These are phyloP conservation scores for Accipiter virgatus DNA, from an alignment of 2,113 vertebrate genomes.

Conservation along the genomic window DNA sequence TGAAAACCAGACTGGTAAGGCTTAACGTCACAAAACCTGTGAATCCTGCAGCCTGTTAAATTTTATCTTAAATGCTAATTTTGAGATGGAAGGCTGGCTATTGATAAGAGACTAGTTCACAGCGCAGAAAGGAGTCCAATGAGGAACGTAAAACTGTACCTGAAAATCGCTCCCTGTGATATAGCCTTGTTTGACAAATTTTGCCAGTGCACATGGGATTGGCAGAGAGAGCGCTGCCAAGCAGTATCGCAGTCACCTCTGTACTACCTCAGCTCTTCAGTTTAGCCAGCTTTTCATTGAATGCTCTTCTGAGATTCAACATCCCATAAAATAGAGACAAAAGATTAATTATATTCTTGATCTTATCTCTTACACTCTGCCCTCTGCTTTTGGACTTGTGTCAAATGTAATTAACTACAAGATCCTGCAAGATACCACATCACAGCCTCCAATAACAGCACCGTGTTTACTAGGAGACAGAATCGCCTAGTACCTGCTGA, in stretches of 20 bases:
- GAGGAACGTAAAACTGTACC: background rate
- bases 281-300: background rate
- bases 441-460: background rate
- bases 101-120: background rate
- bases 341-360: background rate
- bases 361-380: background rate
- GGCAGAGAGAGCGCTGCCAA: background rate
- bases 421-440: background rate
- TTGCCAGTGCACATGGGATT: background rate
- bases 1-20: background rate
- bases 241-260: background rate
- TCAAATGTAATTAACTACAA: background rate
- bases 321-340: background rate
- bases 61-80: background rate
- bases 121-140: background rate
- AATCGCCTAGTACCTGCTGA: background rate
- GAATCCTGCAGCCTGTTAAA: background rate
- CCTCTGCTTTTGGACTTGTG: background rate
- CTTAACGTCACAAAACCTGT: background rate
- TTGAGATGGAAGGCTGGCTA: background rate
- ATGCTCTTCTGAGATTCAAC: background rate
- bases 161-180: background rate
- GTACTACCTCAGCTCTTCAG: background rate
- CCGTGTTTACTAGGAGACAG: fast-evolving
- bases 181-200: background rate